phyloP scores from a whole-genome alignment of 2,113 vertebrate species.

The Cricetomys ansorgei region DNA sequence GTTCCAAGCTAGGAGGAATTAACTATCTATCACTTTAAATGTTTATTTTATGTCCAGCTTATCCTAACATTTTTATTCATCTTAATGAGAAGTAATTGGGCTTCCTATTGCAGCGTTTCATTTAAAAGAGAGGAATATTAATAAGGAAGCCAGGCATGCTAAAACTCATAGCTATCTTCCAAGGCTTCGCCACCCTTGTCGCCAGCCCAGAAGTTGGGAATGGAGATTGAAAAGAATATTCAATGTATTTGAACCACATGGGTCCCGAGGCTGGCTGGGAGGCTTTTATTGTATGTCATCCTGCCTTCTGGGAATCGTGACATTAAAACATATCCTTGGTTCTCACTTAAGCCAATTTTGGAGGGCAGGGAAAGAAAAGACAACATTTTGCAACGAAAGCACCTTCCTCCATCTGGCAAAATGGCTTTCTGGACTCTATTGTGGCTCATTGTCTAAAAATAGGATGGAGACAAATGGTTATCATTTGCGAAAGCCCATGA shows the following conservation, averaged over 20 bases:
- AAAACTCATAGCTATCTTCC: slow-evolving; percentile 72
- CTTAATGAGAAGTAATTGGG: slow-evolving; percentile 82
- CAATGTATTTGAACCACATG: slow-evolving; percentile 76
- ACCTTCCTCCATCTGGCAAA: slow-evolving; percentile 98
- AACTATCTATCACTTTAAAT: slow-evolving; percentile 80
- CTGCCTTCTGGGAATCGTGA: slow-evolving; percentile 87
- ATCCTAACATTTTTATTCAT: slow-evolving; percentile 82
- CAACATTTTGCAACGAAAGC: slow-evolving; percentile 94
- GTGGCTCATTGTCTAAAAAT: slow-evolving; percentile 99
- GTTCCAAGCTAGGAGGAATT: slow-evolving; percentile 73
- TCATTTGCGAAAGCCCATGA: slow-evolving; percentile 99
- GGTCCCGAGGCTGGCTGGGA: slow-evolving; percentile 70
- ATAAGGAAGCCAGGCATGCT: slow-evolving; percentile 65
- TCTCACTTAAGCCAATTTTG: slow-evolving; percentile 93
- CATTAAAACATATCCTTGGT: slow-evolving; percentile 91
- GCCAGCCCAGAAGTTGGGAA: slow-evolving; percentile 76
- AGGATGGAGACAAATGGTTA: slow-evolving; percentile 99
- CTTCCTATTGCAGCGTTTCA: slow-evolving; percentile 78
- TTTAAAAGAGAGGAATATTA: slow-evolving; percentile 72
- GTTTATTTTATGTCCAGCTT: slow-evolving; percentile 81
- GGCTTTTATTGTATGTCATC: slow-evolving; percentile 85
- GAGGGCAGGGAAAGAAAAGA: slow-evolving; percentile 90
- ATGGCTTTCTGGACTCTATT: slow-evolving; percentile 96
- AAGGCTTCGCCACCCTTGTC: slow-evolving; percentile 58
- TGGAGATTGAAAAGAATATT: slow-evolving; percentile 76